Evolutionary conservation across 1,140 invertebrate genomes (phyloP).

Genomic region (Scaptomyza graminum): DNA sequence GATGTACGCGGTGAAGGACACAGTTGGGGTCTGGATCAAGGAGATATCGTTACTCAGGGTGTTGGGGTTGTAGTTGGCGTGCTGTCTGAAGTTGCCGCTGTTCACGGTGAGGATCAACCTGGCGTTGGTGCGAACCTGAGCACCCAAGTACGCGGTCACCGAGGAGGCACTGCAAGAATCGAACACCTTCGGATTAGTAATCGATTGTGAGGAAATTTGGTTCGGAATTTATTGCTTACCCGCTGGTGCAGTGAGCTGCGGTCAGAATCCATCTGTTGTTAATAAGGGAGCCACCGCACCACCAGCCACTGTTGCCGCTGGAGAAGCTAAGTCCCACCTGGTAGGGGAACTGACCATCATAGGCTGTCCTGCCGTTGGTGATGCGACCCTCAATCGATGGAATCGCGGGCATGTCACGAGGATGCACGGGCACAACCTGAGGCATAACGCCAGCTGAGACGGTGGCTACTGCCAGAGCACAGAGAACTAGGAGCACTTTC

Average conservation of each 20-base stretch:
- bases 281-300: conserved; percentile 87
- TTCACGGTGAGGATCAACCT: conserved; percentile 42
- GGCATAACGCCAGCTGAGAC: conserved; percentile 65
- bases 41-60: conserved; percentile 63
- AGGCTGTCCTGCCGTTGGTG: conserved; percentile 67
- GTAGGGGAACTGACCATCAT: conserved; percentile 84
- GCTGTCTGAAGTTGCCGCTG: conserved; percentile 51
- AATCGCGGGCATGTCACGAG: conserved; percentile 47
- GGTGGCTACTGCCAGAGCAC: conserved; percentile 64
- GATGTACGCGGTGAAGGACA: conserved; percentile 33
- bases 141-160: conserved; percentile 58
- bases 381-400: conserved; percentile 69
- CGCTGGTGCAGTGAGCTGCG: conserved; percentile 86
- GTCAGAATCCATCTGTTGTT: conserved; percentile 85
- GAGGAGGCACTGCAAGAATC: conserved; percentile 43
- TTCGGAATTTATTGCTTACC: conserved; percentile 23
- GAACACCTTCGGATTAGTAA: neutral
- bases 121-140: conserved; percentile 54
- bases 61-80: conserved; percentile 55
- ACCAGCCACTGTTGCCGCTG: conserved; percentile 72
- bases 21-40: conserved; percentile 44
- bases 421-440: conserved; percentile 47
- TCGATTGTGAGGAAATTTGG: neutral
- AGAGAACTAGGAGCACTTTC: conserved; percentile 72
- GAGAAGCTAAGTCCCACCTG: conserved; percentile 84